A percentile compares a stretch with the other conserved stretches of the same genome.
Conservation (phyloP, 2,113 vertebrate genomes). For the Neomonachus schauinslandi region DNA sequence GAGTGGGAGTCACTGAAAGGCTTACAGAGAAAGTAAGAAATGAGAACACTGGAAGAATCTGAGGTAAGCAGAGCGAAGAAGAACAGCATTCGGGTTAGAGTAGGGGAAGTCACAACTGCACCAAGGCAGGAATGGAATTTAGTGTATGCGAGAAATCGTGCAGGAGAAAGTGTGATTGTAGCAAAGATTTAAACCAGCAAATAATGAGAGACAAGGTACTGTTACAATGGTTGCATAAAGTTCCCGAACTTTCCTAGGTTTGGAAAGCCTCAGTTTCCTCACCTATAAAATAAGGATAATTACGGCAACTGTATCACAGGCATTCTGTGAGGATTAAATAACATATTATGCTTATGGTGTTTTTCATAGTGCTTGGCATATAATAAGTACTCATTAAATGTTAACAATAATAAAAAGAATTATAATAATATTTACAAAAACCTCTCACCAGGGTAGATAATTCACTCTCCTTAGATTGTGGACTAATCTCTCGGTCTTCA, state of each 20-base stretch:
- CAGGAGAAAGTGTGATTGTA: neutral
- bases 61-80: neutral
- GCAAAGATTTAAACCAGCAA: neutral
- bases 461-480: neutral
- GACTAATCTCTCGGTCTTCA: constrained; percentile 49
- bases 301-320: neutral
- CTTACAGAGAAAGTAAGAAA: neutral
- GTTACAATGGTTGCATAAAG: neutral
- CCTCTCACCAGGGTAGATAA: constrained; percentile 30
- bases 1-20: neutral
- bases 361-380: neutral
- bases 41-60: neutral
- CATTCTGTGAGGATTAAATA: constrained; percentile 3
- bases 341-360: neutral
- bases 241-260: neutral
- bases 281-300: neutral
- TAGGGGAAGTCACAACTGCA: neutral
- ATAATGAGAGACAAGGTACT: neutral
- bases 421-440: neutral
- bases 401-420: constrained; percentile 1
- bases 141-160: neutral
- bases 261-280: neutral
- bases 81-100: neutral
- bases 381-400: neutral
- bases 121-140: neutral